A percentile compares a stretch with the other conserved stretches of the same genome.
Evolutionary conservation across 37 sponge, comb jelly and placozoan genomes (phyloP).

Genomic region (Agelas oroides): DNA sequence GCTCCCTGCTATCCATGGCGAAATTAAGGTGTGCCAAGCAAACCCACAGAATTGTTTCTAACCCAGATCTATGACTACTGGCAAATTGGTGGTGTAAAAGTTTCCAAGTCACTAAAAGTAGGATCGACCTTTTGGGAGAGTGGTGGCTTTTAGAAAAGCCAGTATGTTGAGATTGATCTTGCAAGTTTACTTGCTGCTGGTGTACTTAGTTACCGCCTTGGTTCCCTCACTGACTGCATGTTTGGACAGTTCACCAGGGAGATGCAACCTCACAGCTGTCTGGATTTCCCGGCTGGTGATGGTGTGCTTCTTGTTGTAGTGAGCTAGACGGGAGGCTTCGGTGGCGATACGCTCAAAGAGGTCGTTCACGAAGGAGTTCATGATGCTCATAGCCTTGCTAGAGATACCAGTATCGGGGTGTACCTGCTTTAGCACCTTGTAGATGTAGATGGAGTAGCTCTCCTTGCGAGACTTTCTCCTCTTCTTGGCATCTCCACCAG

Average conservation of each 20-base stretch:
- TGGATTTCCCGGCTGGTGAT: slow-evolving; percentile 94
- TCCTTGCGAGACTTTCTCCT: slow-evolving; percentile 82
- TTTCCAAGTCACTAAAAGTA: too few relatives aligned
- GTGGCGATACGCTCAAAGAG: slow-evolving; percentile 93
- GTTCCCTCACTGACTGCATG: slow-evolving; percentile 95
- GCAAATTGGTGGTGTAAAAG: too few relatives aligned
- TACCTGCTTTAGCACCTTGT: slow-evolving; percentile 98
- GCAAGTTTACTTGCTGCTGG: slow-evolving; percentile 86
- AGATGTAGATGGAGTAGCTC: slow-evolving; percentile 96
- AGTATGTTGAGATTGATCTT: too few relatives aligned
- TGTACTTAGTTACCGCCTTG: slow-evolving; percentile 98
- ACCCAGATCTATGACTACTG: too few relatives aligned
- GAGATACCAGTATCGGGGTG: slow-evolving; percentile 97
- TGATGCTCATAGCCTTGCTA: slow-evolving; percentile 96
- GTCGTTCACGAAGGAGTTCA: slow-evolving; percentile 97
- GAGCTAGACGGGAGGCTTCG: slow-evolving; percentile 90
- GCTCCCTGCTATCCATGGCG: too few relatives aligned
- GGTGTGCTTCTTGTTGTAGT: slow-evolving; percentile 96
- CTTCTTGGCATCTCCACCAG: slow-evolving; percentile 55
- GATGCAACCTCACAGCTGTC: slow-evolving; percentile 90
- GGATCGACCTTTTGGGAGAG: too few relatives aligned
- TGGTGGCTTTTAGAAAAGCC: too few relatives aligned
- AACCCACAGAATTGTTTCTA: too few relatives aligned
- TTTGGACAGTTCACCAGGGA: slow-evolving; percentile 94
- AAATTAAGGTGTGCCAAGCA: too few relatives aligned